Evolutionary conservation across 1,140 invertebrate species (phyloP).

Genomic region (Plodia interpunctella): DNA sequence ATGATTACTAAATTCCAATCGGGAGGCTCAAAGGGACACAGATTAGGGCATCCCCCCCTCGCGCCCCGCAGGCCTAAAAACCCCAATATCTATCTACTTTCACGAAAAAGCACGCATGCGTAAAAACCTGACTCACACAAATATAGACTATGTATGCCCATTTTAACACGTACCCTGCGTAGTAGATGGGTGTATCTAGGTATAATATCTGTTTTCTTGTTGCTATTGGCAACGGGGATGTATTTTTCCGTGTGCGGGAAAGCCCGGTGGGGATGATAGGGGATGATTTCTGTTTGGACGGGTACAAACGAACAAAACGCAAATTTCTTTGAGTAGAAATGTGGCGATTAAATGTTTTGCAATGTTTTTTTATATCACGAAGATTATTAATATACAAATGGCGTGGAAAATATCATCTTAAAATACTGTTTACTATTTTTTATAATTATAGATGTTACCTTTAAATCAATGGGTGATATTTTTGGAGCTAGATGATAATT

Average conservation of each 20-base stretch:
- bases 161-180: constrained; percentile 45
- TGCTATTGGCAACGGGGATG: constrained; percentile 59
- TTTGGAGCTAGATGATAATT: too few species aligned
- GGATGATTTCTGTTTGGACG: constrained; percentile 2
- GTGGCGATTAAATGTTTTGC: too few species aligned
- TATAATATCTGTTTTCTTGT: constrained; percentile 65
- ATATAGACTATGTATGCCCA: constrained; percentile 59
- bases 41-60: constrained; percentile 59
- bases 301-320: too few species aligned
- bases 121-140: constrained; percentile 70
- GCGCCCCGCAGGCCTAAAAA: constrained; percentile 59
- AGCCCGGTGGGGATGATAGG: constrained; percentile 8
- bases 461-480: too few species aligned
- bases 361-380: too few species aligned
- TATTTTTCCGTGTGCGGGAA: constrained; percentile 35
- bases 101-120: constrained; percentile 70
- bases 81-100: constrained; percentile 73
- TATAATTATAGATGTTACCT: too few species aligned
- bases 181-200: constrained; percentile 30
- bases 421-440: too few species aligned
- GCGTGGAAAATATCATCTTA: too few species aligned
- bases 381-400: too few species aligned
- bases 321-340: too few species aligned
- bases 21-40: constrained; percentile 70
- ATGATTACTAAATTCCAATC: constrained; percentile 76